phyloP scores from a whole-genome alignment of 92 coral and sea anemone genomes.

The Umimayanthus chanpuru region DNA sequence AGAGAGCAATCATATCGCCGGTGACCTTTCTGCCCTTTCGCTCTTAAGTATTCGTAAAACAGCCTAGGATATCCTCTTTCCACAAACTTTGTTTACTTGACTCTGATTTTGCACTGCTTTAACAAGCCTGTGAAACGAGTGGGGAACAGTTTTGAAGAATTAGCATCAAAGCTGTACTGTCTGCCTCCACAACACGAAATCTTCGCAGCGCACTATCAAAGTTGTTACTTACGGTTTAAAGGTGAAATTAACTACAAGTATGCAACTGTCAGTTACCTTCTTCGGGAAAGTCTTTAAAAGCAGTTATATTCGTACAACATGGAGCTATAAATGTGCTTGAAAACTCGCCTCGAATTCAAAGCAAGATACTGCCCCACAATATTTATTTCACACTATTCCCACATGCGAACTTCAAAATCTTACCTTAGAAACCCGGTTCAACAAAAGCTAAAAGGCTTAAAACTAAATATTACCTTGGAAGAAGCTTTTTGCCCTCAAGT shows the following conservation, averaged over 20 bases:
- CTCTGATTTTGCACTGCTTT: conserved; percentile 37
- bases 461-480: conserved; percentile 83
- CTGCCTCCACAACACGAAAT: conserved; percentile 23
- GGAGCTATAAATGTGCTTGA: conserved; percentile 11
- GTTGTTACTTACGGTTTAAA: conserved; percentile 7
- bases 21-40: conserved; percentile 86
- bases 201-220: neutral
- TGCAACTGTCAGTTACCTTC: neutral
- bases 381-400: conserved; percentile 20
- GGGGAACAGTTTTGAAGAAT: neutral
- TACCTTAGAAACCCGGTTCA: conserved; percentile 9
- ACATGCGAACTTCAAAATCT: conserved; percentile 39
- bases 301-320: neutral
- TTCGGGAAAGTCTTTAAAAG: neutral
- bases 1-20: conserved; percentile 56
- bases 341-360: conserved; percentile 22
- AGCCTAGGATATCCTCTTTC: conserved; percentile 65
- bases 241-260: neutral
- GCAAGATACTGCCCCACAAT: conserved; percentile 36
- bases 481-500: conserved; percentile 97
- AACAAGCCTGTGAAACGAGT: neutral
- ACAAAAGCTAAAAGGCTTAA: neutral
- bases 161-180: neutral
- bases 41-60: conserved; percentile 61
- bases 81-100: conserved; percentile 49